Evolutionary conservation across 92 coral and sea anemone genomes (phyloP).

Genomic region (Parazoanthus swiftii): DNA sequence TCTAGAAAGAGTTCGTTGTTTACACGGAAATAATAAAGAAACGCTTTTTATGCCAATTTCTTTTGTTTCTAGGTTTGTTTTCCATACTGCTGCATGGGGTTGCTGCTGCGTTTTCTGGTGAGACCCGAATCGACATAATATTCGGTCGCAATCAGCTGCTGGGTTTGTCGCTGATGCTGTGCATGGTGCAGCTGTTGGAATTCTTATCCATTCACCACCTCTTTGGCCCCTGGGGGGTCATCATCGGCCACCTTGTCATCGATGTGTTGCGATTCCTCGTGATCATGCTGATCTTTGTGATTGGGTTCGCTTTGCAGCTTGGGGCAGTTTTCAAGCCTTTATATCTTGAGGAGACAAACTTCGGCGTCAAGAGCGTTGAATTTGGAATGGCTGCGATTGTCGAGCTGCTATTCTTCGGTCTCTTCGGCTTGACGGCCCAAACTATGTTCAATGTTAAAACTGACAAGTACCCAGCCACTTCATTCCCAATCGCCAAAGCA

Average conservation of each 20-base stretch:
- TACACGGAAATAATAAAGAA: neutral
- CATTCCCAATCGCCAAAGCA: conserved; percentile 59
- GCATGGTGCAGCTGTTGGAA: conserved; percentile 83
- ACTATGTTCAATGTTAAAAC: conserved; percentile 33
- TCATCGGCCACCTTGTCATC: conserved; percentile 90
- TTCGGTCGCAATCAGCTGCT: conserved; percentile 85
- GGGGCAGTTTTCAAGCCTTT: conserved; percentile 89
- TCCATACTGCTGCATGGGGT: conserved; percentile 65
- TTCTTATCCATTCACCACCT: conserved; percentile 92
- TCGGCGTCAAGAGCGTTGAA: conserved; percentile 30
- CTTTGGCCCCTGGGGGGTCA: conserved; percentile 99
- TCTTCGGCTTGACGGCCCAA: conserved; percentile 76
- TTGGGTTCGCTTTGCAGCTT: conserved; percentile 85
- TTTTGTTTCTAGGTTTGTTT: conserved; percentile 43
- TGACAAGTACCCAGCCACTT: conserved; percentile 29
- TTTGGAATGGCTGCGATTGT: conserved; percentile 56
- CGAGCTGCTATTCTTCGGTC: conserved; percentile 75
- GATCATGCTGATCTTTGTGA: conserved; percentile 78
- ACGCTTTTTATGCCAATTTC: neutral
- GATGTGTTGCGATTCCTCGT: conserved; percentile 88
- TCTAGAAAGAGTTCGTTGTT: too few relatives aligned
- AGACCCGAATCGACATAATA: conserved; percentile 56
- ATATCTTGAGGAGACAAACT: conserved; percentile 43
- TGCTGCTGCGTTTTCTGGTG: conserved; percentile 60
- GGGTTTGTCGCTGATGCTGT: conserved; percentile 77